phyloP scores from a whole-genome alignment of 2,113 vertebrate genomes.

The Vulpes ferrilata region DNA sequence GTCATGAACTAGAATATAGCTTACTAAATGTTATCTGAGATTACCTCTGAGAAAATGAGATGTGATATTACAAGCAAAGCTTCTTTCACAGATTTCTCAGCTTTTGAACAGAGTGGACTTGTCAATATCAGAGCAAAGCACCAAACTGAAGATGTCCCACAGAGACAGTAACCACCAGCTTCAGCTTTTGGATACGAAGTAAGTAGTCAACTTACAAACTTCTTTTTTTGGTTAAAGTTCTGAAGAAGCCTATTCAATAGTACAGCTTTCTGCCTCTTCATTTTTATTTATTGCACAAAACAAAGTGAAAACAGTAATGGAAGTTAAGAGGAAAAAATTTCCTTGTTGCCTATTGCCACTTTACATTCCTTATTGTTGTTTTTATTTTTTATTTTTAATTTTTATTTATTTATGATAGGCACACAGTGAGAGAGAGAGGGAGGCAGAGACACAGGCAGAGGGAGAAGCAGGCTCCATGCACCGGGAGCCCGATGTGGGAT shows the following conservation, averaged over 20 bases:
- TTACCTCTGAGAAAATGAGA: neutral
- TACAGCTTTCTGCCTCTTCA: neutral
- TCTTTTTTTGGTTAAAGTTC: neutral
- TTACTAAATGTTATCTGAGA: neutral
- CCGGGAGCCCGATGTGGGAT: too few species aligned
- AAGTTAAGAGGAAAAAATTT: neutral
- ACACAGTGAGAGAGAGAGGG: too few species aligned
- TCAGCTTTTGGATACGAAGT: constrained; percentile 89
- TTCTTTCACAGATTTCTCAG: constrained; percentile 88
- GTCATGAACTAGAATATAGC: neutral
- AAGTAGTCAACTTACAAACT: constrained; percentile 39
- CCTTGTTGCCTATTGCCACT: neutral
- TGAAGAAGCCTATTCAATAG: neutral
- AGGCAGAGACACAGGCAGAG: too few species aligned
- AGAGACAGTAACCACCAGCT: constrained; percentile 90
- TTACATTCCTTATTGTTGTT: neutral
- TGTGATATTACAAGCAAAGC: neutral
- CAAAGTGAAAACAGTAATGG: neutral
- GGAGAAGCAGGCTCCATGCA: too few species aligned
- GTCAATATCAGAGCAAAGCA: constrained; percentile 88
- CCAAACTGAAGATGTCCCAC: constrained; percentile 88
- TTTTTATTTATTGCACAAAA: constrained; percentile 44
- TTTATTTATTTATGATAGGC: too few species aligned
- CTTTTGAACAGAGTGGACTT: constrained; percentile 89
- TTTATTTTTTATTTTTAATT: neutral